These are phyloP conservation scores for Pheucticus melanocephalus DNA, from an alignment of 2,113 vertebrate genomes.

Conservation along the genomic window DNA sequence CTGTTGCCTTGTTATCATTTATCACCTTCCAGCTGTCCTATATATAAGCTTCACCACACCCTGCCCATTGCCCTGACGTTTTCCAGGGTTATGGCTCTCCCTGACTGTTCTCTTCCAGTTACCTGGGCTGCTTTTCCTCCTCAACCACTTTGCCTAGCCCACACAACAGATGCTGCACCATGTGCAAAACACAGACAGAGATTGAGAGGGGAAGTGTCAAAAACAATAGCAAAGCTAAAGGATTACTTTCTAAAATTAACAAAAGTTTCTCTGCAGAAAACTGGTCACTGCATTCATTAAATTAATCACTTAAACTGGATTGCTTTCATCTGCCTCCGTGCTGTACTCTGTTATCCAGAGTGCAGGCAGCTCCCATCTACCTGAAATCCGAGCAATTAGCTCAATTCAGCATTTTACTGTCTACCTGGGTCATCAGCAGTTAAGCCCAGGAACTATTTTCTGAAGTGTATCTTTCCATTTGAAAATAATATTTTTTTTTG, in stretches of 20 bases:
- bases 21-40: neutral
- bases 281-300: neutral
- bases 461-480: neutral
- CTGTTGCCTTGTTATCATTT: neutral
- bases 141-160: neutral
- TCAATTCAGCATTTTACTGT: neutral
- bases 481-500: neutral
- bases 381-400: neutral
- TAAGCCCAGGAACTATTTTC: neutral
- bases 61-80: accelerated
- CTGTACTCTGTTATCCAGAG: neutral
- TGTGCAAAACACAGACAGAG: neutral
- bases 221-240: neutral
- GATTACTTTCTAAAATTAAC: neutral
- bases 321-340: neutral
- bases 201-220: neutral
- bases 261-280: neutral
- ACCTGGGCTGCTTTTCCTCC: neutral
- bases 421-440: neutral
- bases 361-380: neutral
- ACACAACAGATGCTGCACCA: neutral
- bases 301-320: neutral
- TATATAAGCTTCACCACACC: neutral
- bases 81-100: neutral
- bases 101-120: neutral